Evolutionary conservation across 2,113 vertebrate genomes (phyloP).

Genomic region (Candoia aspera): DNA sequence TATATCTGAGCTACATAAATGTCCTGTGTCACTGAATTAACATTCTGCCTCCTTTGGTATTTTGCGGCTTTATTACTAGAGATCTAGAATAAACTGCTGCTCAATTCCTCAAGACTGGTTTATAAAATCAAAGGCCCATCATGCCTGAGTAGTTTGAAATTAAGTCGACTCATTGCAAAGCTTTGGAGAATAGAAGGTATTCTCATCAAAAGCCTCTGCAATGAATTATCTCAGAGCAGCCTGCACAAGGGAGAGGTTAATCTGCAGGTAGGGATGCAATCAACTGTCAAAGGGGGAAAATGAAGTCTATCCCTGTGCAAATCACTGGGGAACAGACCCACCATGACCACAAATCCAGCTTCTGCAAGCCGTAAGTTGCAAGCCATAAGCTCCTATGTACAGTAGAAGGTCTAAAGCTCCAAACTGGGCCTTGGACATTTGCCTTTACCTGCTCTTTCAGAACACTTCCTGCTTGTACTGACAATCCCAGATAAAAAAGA

Average conservation of each 20-base stretch:
- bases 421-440: too few species aligned
- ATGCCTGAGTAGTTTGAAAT: background rate
- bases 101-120: background rate
- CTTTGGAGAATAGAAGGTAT: background rate
- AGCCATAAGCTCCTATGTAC: background rate
- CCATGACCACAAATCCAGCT: too few species aligned
- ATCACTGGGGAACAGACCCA: background rate
- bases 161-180: background rate
- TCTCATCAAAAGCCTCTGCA: background rate
- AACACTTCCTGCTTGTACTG: background rate
- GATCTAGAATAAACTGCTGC: background rate
- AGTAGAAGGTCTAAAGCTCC: background rate
- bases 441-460: too few species aligned
- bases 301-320: too few species aligned
- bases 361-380: background rate
- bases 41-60: background rate
- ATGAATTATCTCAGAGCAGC: background rate
- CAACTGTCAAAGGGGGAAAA: background rate
- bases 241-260: background rate
- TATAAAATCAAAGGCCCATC: background rate
- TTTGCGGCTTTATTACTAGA: background rate
- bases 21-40: background rate
- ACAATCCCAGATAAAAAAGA: background rate
- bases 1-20: background rate
- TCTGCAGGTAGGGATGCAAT: background rate